Evolutionary conservation across 2,797 vertebrate genomes (phyloP).

Genomic region (Acanthornis magna): DNA sequence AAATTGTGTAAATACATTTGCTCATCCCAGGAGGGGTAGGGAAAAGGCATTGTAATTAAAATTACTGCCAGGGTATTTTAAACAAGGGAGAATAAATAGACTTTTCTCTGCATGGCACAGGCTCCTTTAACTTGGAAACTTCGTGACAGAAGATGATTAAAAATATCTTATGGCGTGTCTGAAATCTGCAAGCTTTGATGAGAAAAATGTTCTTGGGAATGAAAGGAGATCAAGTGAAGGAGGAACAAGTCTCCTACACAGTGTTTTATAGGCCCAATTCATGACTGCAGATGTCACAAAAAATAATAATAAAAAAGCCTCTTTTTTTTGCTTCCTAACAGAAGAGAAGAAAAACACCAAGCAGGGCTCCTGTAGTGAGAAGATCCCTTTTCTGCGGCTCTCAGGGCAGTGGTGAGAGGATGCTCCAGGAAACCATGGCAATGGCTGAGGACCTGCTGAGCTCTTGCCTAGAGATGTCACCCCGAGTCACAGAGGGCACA

Average conservation of each 20-base stretch:
- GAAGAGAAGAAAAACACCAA: background rate
- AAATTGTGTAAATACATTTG: constrained; percentile 38
- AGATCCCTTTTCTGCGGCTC: background rate
- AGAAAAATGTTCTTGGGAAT: constrained; percentile 57
- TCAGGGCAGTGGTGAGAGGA: rapidly evolving
- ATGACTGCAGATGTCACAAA: constrained; percentile 43
- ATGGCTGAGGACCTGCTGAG: background rate
- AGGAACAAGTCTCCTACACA: constrained; percentile 64
- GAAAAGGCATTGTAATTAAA: constrained; percentile 49
- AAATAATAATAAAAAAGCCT: constrained; percentile 25
- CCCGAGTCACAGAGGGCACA: rapidly evolving
- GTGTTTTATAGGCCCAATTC: constrained; percentile 39
- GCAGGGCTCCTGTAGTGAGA: background rate
- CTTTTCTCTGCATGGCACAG: constrained; percentile 26
- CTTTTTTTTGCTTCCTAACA: background rate
- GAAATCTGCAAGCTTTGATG: constrained; percentile 61
- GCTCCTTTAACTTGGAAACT: constrained; percentile 59
- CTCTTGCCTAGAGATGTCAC: background rate
- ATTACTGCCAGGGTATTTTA: constrained; percentile 55
- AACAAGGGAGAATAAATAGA: constrained; percentile 63
- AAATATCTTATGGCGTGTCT: constrained; percentile 66
- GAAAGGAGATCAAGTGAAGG: constrained; percentile 57
- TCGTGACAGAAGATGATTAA: constrained; percentile 70
- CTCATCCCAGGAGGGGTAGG: constrained; percentile 24
- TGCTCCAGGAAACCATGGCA: background rate